Conservation (phyloP, 2,797 vertebrate genomes). For the Acipenser oxyrinchus region DNA sequence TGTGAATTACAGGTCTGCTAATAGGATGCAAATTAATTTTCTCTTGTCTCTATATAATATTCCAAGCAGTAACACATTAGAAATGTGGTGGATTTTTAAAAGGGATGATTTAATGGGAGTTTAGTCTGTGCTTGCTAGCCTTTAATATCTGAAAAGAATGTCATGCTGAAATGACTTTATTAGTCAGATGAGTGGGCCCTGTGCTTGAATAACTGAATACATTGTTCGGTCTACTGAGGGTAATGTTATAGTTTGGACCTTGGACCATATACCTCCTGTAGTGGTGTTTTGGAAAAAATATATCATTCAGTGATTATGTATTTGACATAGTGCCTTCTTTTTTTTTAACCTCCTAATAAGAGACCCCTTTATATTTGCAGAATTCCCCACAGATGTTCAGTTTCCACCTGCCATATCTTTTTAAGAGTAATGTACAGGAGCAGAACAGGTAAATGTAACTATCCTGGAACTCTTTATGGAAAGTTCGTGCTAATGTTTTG, state of each 20-base stretch:
- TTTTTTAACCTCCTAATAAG: constrained; percentile 23
- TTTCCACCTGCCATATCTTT: constrained; percentile 23
- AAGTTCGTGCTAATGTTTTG: constrained; percentile 48
- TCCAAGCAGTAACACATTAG: constrained; percentile 23
- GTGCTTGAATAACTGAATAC: too few species aligned
- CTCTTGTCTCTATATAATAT: constrained; percentile 59
- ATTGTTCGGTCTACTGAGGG: too few species aligned
- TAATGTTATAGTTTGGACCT: too few species aligned
- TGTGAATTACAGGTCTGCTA: constrained; percentile 70
- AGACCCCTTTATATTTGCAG: constrained; percentile 26
- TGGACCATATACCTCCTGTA: too few species aligned
- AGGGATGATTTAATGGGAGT: too few species aligned
- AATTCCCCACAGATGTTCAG: constrained; percentile 22
- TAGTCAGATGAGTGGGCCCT: too few species aligned
- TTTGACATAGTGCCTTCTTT: too few species aligned
- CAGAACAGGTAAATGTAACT: constrained; percentile 21
- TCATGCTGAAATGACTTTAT: too few species aligned
- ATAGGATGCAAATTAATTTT: constrained; percentile 77
- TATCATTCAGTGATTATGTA: too few species aligned
- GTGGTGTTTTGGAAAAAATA: too few species aligned
- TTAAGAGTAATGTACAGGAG: neutral
- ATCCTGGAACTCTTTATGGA: constrained; percentile 26
- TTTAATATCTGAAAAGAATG: too few species aligned
- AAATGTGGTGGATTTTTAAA: neutral
- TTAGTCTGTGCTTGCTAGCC: too few species aligned